Conservation (phyloP, 2,113 vertebrate genomes). For the Macquaria australasica region DNA sequence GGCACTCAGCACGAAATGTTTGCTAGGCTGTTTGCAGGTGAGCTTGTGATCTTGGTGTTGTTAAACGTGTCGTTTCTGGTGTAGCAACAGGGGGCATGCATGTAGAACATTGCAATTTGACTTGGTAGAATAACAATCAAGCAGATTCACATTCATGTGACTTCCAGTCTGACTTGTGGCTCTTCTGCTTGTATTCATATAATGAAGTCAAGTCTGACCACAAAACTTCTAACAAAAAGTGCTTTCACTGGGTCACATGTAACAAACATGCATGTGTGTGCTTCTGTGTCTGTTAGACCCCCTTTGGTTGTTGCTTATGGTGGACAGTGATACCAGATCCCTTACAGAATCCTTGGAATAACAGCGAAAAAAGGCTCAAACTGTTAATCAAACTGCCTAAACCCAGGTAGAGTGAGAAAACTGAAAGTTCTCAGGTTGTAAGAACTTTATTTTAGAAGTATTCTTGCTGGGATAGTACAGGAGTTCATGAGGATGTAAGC, state of each 20-base stretch:
- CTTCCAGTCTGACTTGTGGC: constrained; percentile 1
- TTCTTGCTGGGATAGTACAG: not conserved
- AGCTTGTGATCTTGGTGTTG: not conserved
- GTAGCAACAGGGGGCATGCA: not conserved
- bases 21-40: not conserved
- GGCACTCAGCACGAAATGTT: not conserved
- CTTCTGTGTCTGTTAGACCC: constrained; percentile 16
- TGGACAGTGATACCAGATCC: constrained; percentile 6
- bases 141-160: constrained; percentile 14
- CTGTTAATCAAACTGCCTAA: not conserved
- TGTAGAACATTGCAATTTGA: not conserved
- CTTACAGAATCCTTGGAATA: constrained; percentile 9
- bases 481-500: not conserved
- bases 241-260: constrained; percentile 28
- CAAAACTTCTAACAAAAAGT: constrained; percentile 20
- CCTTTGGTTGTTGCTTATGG: not conserved
- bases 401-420: constrained; percentile 13
- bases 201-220: constrained; percentile 18
- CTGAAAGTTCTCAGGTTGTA: not conserved
- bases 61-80: not conserved
- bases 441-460: not conserved
- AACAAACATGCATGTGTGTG: constrained; percentile 9
- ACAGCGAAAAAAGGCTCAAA: not conserved
- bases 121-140: not conserved
- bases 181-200: constrained; percentile 32